These are phyloP conservation scores for Prolemur simus DNA, from an alignment of 2,113 vertebrate genomes.

Conservation along the genomic window DNA sequence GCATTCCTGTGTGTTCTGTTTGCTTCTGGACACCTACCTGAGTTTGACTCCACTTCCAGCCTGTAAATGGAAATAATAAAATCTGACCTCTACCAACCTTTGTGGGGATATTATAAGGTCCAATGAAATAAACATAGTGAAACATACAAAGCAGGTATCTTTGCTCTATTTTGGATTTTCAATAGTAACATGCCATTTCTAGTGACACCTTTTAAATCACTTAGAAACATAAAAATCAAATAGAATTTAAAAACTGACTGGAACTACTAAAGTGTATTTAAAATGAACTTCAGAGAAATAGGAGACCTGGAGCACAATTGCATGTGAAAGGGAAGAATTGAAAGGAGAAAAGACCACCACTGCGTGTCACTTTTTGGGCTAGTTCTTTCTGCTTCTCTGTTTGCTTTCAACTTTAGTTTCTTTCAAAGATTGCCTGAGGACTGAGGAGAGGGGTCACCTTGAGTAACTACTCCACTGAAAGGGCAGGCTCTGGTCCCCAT, in stretches of 20 bases:
- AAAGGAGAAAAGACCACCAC: not conserved
- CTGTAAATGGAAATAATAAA: conserved; percentile 29
- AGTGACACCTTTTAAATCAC: not conserved
- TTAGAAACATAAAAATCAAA: conserved; percentile 10
- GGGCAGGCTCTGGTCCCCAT: not conserved
- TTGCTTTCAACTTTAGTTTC: conserved; percentile 46
- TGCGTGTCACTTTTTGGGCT: not conserved
- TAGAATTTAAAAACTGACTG: not conserved
- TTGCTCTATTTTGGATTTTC: not conserved
- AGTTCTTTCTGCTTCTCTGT: not conserved
- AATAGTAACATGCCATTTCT: not conserved
- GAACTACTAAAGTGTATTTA: not conserved
- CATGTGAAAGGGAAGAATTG: not conserved
- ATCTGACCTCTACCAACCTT: not conserved
- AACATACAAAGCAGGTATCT: not conserved
- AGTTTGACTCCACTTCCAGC: conserved; percentile 1
- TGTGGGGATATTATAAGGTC: not conserved
- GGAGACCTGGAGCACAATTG: not conserved
- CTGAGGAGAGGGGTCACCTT: conserved; percentile 19
- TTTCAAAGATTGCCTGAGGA: conserved; percentile 33
- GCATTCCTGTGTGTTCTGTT: not conserved
- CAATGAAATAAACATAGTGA: not conserved
- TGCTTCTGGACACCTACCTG: not conserved
- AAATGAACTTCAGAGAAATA: not conserved
- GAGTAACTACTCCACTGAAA: not conserved